These are phyloP conservation scores for Leptarthrus brevirostris DNA, from an alignment of 2,888 invertebrate species.

Conservation along the genomic window DNA sequence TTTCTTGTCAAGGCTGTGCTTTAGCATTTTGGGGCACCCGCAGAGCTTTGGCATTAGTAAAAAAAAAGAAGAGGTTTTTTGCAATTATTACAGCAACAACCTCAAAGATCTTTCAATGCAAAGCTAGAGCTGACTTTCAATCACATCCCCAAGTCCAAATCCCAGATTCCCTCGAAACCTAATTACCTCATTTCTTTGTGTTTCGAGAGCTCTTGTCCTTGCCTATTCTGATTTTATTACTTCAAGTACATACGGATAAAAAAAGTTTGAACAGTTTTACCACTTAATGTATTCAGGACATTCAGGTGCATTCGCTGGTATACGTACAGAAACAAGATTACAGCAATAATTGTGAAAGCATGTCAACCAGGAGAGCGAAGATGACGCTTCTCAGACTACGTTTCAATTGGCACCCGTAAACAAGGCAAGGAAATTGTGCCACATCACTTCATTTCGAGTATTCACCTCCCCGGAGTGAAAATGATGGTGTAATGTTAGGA, in stretches of 20 bases:
- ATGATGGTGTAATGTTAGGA: not conserved
- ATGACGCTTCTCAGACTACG: no score
- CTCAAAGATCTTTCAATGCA: no score
- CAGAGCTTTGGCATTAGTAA: no score
- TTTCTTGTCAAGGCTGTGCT: no score
- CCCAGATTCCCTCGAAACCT: not conserved
- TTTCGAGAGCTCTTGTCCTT: not conserved
- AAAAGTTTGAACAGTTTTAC: not conserved
- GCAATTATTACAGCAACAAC: no score
- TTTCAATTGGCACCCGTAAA: not conserved
- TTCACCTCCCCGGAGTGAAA: conserved; percentile 2
- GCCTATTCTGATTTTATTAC: not conserved
- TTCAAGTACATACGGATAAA: not conserved
- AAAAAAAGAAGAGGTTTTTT: no score
- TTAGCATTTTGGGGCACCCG: no score
- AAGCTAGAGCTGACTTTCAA: no score
- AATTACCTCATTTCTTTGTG: not conserved
- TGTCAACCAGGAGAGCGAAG: no score
- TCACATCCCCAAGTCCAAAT: no score
- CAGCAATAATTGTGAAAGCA: no score
- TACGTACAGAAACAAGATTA: not conserved
- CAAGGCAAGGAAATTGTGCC: conserved; percentile 5
- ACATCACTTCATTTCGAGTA: conserved; percentile 1
- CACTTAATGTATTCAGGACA: not conserved
- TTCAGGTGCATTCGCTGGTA: not conserved